phyloP scores from a whole-genome alignment of 2,797 vertebrate species.

The Arrhamphus sclerolepis region DNA sequence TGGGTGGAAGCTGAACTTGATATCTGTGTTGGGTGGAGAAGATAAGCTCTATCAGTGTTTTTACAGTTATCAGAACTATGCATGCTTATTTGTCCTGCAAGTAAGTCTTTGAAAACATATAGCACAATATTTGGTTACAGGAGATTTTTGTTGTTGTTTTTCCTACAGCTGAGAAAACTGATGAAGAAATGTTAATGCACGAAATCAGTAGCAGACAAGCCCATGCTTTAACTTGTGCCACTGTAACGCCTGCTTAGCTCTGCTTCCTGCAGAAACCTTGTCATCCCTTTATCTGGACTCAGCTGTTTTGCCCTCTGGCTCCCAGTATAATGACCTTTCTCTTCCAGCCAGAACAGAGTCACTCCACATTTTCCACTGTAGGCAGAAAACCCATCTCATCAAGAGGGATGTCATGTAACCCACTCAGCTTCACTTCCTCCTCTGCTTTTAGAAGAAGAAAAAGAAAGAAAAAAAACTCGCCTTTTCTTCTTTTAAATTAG shows the following conservation, averaged over 20 bases:
- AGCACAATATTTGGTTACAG: not conserved
- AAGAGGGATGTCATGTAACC: conserved; percentile 39
- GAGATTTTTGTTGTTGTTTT: not conserved
- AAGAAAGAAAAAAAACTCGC: not conserved
- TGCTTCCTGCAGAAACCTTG: conserved; percentile 45
- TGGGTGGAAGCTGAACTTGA: conserved; percentile 7
- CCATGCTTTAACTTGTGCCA: conserved; percentile 10
- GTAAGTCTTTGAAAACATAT: not conserved
- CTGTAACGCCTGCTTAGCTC: conserved; percentile 5
- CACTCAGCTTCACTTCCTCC: conserved; percentile 14
- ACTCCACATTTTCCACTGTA: conserved; percentile 40
- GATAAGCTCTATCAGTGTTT: conserved; percentile 20
- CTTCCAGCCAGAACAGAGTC: conserved; percentile 50
- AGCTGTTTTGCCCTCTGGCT: conserved; percentile 54
- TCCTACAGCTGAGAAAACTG: not conserved
- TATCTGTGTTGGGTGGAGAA: conserved; percentile 29
- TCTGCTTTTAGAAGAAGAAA: not conserved
- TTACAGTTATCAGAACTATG: conserved; percentile 4
- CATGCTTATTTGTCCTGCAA: not conserved
- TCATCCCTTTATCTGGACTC: conserved; percentile 52
- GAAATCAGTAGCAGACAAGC: not conserved
- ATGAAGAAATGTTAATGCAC: conserved; percentile 1
- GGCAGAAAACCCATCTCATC: conserved; percentile 53
- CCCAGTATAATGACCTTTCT: conserved; percentile 55
- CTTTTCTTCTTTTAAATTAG: conserved; percentile 19